These are phyloP conservation scores for Cebidichthys violaceus DNA, from an alignment of 2,113 vertebrate genomes.

Conservation along the genomic window DNA sequence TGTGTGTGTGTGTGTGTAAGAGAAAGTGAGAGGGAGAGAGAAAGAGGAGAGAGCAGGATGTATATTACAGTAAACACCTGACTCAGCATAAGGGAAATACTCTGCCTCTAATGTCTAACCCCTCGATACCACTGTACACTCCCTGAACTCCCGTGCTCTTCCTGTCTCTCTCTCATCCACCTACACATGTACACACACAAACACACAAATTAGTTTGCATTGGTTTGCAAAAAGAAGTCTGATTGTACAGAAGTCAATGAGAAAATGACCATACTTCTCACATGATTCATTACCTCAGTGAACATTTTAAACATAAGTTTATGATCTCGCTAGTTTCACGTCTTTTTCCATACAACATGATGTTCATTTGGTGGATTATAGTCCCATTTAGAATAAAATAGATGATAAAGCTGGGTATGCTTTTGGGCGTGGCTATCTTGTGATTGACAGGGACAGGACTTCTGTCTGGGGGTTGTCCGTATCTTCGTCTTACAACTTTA, in stretches of 20 bases:
- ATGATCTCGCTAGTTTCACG: not conserved
- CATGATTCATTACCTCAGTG: not conserved
- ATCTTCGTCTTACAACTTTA: not conserved
- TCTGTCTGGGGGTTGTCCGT: not conserved
- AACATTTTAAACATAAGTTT: not conserved
- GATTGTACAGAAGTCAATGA: not conserved
- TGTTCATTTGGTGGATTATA: not conserved
- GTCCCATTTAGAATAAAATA: not conserved
- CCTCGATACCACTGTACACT: conserved; percentile 28
- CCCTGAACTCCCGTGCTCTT: not conserved
- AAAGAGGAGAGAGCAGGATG: conserved; percentile 36
- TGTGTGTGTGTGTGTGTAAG: not conserved
- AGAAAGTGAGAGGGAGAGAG: not conserved
- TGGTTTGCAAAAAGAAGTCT: not conserved
- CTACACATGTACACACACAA: not conserved
- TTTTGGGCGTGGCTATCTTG: no score
- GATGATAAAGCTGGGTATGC: not conserved
- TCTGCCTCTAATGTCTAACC: conserved; percentile 64
- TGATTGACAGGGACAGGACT: no score
- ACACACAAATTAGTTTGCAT: not conserved
- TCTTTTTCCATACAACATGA: not conserved
- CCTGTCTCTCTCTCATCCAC: not conserved
- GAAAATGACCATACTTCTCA: not conserved
- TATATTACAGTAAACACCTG: conserved; percentile 68
- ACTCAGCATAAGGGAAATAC: conserved; percentile 74